Percentiles rank a stretch among this genome's conserved stretches.
phyloP scores from a whole-genome alignment of 92 coral and sea anemone species.

The Palythoa grandiflora region DNA sequence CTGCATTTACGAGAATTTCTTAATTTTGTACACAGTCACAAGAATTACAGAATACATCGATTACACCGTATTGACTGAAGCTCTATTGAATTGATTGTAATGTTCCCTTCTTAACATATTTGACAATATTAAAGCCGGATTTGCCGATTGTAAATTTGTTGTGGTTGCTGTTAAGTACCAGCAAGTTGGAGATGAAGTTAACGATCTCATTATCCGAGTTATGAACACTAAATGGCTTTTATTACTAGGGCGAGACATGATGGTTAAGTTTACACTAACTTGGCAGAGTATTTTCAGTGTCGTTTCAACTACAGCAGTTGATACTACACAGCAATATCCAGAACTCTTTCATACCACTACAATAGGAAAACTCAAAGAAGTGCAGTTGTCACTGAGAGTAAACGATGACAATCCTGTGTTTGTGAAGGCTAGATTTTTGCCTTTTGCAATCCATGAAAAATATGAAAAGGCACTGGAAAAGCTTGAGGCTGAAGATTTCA shows the following conservation, averaged over 20 bases:
- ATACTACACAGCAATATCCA: slow-evolving; percentile 58
- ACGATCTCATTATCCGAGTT: too few relatives aligned
- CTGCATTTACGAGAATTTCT: too few relatives aligned
- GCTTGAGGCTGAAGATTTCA: not conserved
- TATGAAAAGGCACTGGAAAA: not conserved
- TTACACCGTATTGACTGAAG: too few relatives aligned
- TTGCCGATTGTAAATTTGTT: too few relatives aligned
- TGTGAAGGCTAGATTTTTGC: not conserved
- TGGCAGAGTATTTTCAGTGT: slow-evolving; percentile 35
- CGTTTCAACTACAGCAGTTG: slow-evolving; percentile 50
- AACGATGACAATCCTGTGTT: not conserved
- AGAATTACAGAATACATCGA: too few relatives aligned
- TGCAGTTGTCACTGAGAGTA: not conserved
- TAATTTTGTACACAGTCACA: too few relatives aligned
- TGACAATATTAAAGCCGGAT: too few relatives aligned
- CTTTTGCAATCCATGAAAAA: not conserved
- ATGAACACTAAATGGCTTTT: too few relatives aligned
- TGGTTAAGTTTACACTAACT: slow-evolving; percentile 55
- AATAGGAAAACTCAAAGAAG: slow-evolving; percentile 56
- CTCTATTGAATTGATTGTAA: too few relatives aligned
- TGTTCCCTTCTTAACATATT: too few relatives aligned
- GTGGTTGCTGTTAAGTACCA: too few relatives aligned
- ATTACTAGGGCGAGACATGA: slow-evolving; percentile 59
- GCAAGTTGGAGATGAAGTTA: too few relatives aligned
- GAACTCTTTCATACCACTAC: slow-evolving; percentile 43